phyloP scores from a whole-genome alignment of 2,797 vertebrate genomes.

The Halcyon smyrnensis region DNA sequence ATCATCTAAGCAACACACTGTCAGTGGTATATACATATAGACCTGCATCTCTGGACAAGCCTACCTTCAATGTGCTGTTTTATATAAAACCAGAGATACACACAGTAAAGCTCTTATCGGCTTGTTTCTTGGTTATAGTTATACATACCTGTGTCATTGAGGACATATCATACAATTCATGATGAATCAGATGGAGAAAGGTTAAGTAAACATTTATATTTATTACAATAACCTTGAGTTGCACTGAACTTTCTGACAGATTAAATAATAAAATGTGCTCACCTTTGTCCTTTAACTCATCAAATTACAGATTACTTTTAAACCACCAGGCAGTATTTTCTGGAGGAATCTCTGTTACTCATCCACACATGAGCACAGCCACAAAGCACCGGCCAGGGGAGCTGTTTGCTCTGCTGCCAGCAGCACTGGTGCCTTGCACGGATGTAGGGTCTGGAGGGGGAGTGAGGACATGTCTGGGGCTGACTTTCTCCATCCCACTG shows the following conservation, averaged over 20 bases:
- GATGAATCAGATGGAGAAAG: constrained; percentile 33
- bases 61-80: neutral
- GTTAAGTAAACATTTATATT: neutral
- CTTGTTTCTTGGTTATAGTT: neutral
- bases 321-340: neutral
- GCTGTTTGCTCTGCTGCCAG: fast-evolving
- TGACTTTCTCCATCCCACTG: neutral
- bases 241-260: constrained; percentile 12
- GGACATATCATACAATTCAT: neutral
- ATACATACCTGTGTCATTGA: neutral
- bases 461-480: neutral
- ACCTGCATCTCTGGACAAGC: fast-evolving
- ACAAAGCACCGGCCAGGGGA: fast-evolving
- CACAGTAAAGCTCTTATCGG: neutral
- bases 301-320: neutral
- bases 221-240: constrained; percentile 17
- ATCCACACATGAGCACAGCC: fast-evolving
- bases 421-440: fast-evolving
- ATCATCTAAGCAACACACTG: neutral
- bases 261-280: neutral
- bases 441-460: too few species aligned
- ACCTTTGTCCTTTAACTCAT: neutral
- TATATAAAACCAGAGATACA: neutral
- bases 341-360: neutral
- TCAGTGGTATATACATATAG: neutral